Base-by-base conservation (phyloP, 2,888 invertebrate species). In the Sericinus montela region DNA sequence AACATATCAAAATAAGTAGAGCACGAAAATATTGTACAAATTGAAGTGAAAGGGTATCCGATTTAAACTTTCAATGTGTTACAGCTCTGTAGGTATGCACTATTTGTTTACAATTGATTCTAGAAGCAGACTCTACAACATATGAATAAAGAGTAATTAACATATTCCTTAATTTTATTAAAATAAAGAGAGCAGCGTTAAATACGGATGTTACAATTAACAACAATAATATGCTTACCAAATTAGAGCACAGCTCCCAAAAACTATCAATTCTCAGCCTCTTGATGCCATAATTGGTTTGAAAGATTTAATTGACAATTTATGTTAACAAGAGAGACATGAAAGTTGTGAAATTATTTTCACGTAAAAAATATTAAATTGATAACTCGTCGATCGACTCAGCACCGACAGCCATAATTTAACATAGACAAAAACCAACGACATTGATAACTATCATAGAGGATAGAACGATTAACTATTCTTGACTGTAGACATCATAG, bases 21-120 rank as follows among this genome's bases (percentile, higher is more conserved):
- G 85, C 87, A 88, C 83, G 79, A 82, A 84, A 83, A 77, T 79
- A 79, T 67, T 77, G 76, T 77, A 79, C 74, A 80, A 79, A 78
- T 78, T 80, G 76, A 88, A 87, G 87, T 88, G 87, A 88, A 88
- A 88, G 87, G 87, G 79, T 80, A 72, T 58, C 73, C 71, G 62
- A 79, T 74, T 50, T 51, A 45, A 36, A 51, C 58, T 56, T 54
- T 49, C 48, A 51, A 47, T 45, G 35, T 45, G 32, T 25, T 45
- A 43, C 15, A 30, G 13, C 35, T 32, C 11, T 23, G 14, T 11
- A 35, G 9, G 10, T 45, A 43, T 39, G n/a, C 14, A 14, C 4
- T 28, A 44, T 36, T 25, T 35, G 41, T 15, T 34, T 29, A 41
- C 34, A 14, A 32, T 14, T 46, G n/a, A 13, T 9, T 11, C 0